Percentiles rank a stretch among this genome's conserved stretches.
phyloP scores from a whole-genome alignment of 2,113 vertebrate genomes.

The Tympanuchus pallidicinctus region DNA sequence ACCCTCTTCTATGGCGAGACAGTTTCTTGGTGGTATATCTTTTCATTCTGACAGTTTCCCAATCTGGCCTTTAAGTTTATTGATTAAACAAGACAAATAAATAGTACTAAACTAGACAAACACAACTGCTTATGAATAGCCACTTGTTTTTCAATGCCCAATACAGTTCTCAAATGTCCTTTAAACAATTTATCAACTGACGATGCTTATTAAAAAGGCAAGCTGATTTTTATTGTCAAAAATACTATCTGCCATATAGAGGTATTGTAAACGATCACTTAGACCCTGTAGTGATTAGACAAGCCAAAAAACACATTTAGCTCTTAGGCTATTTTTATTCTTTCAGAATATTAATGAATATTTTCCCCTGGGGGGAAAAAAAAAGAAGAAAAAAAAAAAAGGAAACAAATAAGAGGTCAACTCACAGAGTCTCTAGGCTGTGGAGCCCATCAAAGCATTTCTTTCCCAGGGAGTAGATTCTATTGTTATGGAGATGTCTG shows the following conservation, averaged over 20 bases:
- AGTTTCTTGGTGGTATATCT: not conserved
- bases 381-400: conserved; percentile 64
- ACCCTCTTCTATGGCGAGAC: not conserved
- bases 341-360: conserved; percentile 82
- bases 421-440: conserved; percentile 90
- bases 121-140: not conserved
- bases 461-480: conserved; percentile 87
- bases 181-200: conserved; percentile 11
- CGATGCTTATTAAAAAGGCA: conserved; percentile 34
- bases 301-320: conserved; percentile 67
- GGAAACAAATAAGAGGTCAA: conserved; percentile 85
- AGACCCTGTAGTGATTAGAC: conserved; percentile 65
- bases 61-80: not conserved
- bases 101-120: not conserved
- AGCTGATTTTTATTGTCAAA: conserved; percentile 29
- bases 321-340: conserved; percentile 75
- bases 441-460: conserved; percentile 89
- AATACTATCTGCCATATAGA: conserved; percentile 41
- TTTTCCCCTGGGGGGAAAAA: conserved; percentile 45
- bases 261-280: conserved; percentile 57
- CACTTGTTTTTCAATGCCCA: not conserved
- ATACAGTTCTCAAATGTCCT: conserved; percentile 3
- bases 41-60: not conserved
- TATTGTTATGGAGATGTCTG: conserved; percentile 93
- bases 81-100: conserved; percentile 14